Evolutionary conservation across 2,113 vertebrate genomes (phyloP), one percentile per base, ranked within the genome.

Genomic region (Scophthalmus maximus): DNA sequence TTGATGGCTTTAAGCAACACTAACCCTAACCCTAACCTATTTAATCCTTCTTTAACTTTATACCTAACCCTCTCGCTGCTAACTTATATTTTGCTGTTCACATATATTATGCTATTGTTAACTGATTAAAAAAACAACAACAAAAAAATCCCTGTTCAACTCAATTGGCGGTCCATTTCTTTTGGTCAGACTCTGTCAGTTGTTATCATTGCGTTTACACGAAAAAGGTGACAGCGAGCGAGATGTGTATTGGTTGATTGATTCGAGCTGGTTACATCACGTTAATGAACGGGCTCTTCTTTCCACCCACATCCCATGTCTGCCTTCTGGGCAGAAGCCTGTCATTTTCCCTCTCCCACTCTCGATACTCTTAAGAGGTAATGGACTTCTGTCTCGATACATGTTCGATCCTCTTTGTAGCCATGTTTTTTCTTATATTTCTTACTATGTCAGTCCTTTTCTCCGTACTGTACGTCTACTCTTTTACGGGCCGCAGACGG

Each of bases 271-370:
- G 30, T 25, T 65, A 4, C 53, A 30, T 80, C 55, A 30, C 60
- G 50, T 63, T 84, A 74, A 82, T 82, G 44, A 82, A 78, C 66
- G 40, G 42, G 40, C 40, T 73, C 68, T 58, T 46, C 44, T 73
- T 65, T 57, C 51, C 62, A 74, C 71, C 58, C 50, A 22, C 58
- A 47, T 78, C 58, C 52, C 61, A 36, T 34, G 27, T 10, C 34
- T 18, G 17, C 51, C 38, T 22, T 71, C 55, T 76, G 40, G 38
- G 27, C 29, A 59, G 14, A 68, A 27, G 34, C 25, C 70, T 49
- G 38, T 86, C 52, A 63, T 74, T 82, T 69, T 72, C 46, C 3
- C n/a, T 62, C 81, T 74, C 59, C 26, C 9, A 50, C 73, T 73
- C 73, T 73, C 30, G 73, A 6, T 40, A 53, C 64, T 44, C n/a